These are phyloP conservation scores for Aspidoscelis tigris DNA, from an alignment of 2,113 vertebrate species.

Conservation along the genomic window DNA sequence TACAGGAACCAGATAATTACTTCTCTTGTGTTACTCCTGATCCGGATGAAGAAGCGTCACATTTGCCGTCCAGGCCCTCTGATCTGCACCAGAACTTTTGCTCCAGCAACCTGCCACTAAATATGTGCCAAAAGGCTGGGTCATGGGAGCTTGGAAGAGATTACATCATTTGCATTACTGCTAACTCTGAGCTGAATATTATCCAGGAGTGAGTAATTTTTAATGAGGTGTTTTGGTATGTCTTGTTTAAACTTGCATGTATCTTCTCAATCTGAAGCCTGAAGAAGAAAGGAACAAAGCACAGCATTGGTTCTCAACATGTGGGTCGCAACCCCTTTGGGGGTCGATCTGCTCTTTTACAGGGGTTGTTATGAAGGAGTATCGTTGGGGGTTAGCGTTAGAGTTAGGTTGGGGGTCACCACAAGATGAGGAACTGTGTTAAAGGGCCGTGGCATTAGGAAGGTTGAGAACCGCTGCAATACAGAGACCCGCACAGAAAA, in stretches of 20 bases:
- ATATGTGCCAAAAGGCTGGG: slow-evolving; percentile 53
- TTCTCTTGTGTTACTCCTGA: accelerated
- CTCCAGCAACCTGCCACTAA: not conserved
- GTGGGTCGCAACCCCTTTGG: too few species aligned
- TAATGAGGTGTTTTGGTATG: slow-evolving; percentile 58
- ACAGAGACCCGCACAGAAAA: too few species aligned
- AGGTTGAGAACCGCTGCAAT: too few species aligned
- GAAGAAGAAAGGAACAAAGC: slow-evolving; percentile 63
- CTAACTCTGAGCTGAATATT: slow-evolving; percentile 72
- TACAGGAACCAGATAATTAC: not conserved
- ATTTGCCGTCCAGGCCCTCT: too few species aligned
- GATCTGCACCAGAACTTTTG: too few species aligned
- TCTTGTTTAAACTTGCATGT: slow-evolving; percentile 74
- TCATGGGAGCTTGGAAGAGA: slow-evolving; percentile 45
- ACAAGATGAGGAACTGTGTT: too few species aligned
- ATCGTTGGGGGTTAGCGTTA: too few species aligned
- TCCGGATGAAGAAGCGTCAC: not conserved
- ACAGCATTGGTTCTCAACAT: slow-evolving; percentile 52
- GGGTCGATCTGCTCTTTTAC: too few species aligned
- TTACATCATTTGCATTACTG: slow-evolving; percentile 67
- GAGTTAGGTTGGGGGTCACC: too few species aligned
- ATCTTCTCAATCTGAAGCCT: slow-evolving; percentile 63
- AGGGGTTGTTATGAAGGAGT: too few species aligned
- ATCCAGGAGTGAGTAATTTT: slow-evolving; percentile 71
- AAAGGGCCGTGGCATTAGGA: too few species aligned